These are phyloP conservation scores for Epinephelus cyanopodus DNA, from an alignment of 2,113 vertebrate species.

Conservation along the genomic window DNA sequence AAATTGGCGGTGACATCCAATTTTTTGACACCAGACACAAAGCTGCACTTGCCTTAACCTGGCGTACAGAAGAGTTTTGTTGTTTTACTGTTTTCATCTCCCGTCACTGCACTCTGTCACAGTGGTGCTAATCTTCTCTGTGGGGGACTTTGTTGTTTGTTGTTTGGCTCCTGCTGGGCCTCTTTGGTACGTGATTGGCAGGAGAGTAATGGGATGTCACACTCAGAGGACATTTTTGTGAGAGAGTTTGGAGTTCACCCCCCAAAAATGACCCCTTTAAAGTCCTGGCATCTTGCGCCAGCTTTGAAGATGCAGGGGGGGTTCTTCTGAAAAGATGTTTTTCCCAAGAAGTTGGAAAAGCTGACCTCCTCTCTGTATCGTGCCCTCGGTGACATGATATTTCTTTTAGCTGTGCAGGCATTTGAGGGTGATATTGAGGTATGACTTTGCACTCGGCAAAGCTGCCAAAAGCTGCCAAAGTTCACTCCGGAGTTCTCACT, in stretches of 20 bases:
- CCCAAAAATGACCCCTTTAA: slow-evolving; percentile 39
- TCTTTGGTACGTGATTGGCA: slow-evolving; percentile 58
- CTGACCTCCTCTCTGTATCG: slow-evolving; percentile 3
- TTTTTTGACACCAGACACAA: slow-evolving; percentile 30
- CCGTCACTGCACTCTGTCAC: slow-evolving; percentile 19
- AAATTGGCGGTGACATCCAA: slow-evolving; percentile 33
- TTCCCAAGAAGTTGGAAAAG: slow-evolving; percentile 20
- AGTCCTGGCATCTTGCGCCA: slow-evolving; percentile 8
- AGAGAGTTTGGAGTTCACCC: slow-evolving; percentile 14
- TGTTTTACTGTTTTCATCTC: slow-evolving; percentile 49
- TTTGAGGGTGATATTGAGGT: slow-evolving; percentile 64
- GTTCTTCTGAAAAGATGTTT: slow-evolving; percentile 31
- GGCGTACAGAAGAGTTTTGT: slow-evolving; percentile 4
- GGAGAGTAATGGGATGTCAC: slow-evolving; percentile 66
- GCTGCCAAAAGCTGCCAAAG: slow-evolving; percentile 42
- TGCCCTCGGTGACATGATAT: slow-evolving; percentile 41
- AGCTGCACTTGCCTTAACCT: slow-evolving; percentile 35
- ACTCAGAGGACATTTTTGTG: slow-evolving; percentile 37
- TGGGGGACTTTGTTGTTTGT: slow-evolving; percentile 46
- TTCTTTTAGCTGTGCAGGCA: slow-evolving; percentile 46
- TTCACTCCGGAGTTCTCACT: slow-evolving; percentile 34
- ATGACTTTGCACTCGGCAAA: slow-evolving; percentile 52
- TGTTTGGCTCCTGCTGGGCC: slow-evolving; percentile 40
- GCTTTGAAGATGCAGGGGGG: slow-evolving; percentile 19
- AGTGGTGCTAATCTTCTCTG: slow-evolving; percentile 60